phyloP scores from a whole-genome alignment of 2,113 vertebrate genomes.

The Genyomyrus donnyi region DNA sequence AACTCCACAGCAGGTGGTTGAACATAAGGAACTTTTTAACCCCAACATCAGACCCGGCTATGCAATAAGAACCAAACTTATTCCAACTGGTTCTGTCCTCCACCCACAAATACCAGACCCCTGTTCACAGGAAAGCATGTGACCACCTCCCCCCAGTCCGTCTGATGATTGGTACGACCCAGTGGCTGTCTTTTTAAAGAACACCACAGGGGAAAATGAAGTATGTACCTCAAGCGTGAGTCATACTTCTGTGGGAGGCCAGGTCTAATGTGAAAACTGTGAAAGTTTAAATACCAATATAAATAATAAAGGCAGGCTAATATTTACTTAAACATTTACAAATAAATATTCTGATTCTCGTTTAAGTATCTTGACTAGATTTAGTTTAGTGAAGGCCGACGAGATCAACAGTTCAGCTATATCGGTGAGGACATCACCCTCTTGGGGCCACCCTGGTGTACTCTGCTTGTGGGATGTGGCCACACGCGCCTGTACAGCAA shows the following conservation, averaged over 20 bases:
- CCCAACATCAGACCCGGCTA: background rate
- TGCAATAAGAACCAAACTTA: background rate
- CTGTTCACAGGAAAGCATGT: background rate
- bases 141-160: background rate
- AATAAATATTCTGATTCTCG: conserved; percentile 63
- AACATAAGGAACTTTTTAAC: background rate
- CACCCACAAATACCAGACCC: background rate
- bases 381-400: background rate
- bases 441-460: background rate
- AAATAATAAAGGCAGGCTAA: conserved; percentile 60
- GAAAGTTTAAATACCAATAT: conserved; percentile 59
- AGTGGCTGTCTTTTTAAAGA: background rate
- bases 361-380: conserved; percentile 13
- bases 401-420: background rate
- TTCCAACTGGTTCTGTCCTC: background rate
- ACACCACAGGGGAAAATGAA: background rate
- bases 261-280: conserved; percentile 22
- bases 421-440: background rate
- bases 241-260: conserved; percentile 17
- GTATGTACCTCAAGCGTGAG: background rate
- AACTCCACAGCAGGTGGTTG: background rate
- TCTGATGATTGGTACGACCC: background rate
- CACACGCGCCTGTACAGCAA: conserved; percentile 33
- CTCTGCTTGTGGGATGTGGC: conserved; percentile 13
- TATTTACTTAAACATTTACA: conserved; percentile 66